Base-by-base conservation (phyloP, 2,113 vertebrate genomes). In the Dinomys branickii region DNA sequence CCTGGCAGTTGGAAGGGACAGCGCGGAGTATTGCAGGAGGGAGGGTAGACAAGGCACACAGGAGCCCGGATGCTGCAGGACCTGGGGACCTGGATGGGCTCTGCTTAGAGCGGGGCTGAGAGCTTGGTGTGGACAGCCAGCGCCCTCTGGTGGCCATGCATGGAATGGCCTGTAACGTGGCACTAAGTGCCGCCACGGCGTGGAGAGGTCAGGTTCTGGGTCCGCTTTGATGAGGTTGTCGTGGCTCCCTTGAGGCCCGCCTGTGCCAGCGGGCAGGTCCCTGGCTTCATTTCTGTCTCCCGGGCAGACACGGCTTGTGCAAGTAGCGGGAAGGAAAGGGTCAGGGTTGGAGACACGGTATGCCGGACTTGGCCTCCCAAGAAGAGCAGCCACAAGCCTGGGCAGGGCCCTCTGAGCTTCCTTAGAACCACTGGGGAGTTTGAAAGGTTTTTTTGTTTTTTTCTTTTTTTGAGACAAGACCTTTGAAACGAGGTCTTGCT, bases 41-140 rank as follows among this genome's bases (percentile, higher is more conserved):
- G 2, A 50, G 44, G 73, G 47, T n/a, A n/a, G n/a, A n/a, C 75
- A 50, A 26, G 44, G 24, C 6, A 8, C 3, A 1, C 28, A 50
- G 44, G 26, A 78, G 26, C 14, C 26, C 41, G 0, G 12, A 8
- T 47, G 73, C 6, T 12, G 12, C 41, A 52, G 52, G 28, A 13
- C 41, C 22, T 38, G 50, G n/a, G 26, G n/a, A 30, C 0, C 6
- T 0, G 7, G 12, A 13, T 30, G n/a, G 54, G 0, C 44, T 88
- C 44, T 0, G 63, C 44, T 85, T 56, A 41, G 61, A 58, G 3
- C 9, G 26, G 73, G 47, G 38, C 41, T 4, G 1, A 1, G 38
- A 13, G 73, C 24, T 47, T 24, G 2, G 73, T 24, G 12, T 7
- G 12, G 11, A 12, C 24, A 28, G 73, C 63, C 4, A 17, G 85